A percentile compares a stretch with the other conserved stretches of the same genome.
These are phyloP conservation scores for Agrotis puta DNA, from an alignment of 2,888 invertebrate species.

Conservation along the genomic window DNA sequence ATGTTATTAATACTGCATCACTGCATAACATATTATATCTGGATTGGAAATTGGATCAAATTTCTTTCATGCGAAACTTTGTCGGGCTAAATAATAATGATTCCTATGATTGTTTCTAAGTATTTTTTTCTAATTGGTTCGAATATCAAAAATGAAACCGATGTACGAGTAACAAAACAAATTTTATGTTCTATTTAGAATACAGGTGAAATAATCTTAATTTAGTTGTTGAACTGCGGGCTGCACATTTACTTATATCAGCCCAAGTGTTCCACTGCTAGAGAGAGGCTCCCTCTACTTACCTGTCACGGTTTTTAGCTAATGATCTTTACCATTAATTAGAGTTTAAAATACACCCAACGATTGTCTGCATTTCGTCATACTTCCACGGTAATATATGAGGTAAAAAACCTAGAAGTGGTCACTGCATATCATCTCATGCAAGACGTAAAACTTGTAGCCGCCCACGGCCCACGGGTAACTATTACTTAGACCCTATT, in stretches of 20 bases:
- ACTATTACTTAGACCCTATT: neutral
- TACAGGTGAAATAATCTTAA: neutral
- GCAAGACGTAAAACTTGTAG: too few relatives aligned
- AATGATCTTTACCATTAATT: neutral
- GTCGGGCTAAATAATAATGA: neutral
- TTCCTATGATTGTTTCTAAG: neutral
- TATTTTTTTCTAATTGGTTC: too few relatives aligned
- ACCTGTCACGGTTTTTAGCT: neutral
- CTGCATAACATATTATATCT: too few relatives aligned
- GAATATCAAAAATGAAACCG: too few relatives aligned
- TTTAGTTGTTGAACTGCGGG: neutral
- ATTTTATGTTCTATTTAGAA: neutral
- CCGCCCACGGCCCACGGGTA: neutral
- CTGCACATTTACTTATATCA: neutral
- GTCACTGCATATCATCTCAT: neutral
- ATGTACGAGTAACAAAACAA: too few relatives aligned
- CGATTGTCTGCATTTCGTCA: neutral
- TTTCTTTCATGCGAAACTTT: neutral
- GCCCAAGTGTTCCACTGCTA: neutral
- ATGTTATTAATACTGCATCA: too few relatives aligned
- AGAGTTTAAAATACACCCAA: neutral
- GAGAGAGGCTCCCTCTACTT: neutral
- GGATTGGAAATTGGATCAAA: neutral
- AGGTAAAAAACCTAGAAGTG: neutral
- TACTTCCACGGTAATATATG: neutral